A percentile compares a stretch with the other conserved stretches of the same genome.
Evolutionary conservation across 2,113 vertebrate species (phyloP).

Genomic region (Pteropus alecto): DNA sequence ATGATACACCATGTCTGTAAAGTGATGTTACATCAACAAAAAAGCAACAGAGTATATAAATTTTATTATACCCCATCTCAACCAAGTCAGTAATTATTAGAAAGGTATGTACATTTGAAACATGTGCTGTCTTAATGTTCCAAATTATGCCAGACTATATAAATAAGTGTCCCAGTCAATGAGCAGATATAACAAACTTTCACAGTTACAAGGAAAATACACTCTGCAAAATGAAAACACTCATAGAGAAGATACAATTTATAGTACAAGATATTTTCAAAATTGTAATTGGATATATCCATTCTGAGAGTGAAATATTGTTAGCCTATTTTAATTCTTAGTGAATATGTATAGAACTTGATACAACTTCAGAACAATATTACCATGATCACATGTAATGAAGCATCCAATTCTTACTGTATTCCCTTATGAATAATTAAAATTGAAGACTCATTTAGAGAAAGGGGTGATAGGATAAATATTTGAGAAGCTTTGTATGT

Average conservation of each 20-base stretch:
- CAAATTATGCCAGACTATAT: conserved; percentile 38
- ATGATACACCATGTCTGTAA: not conserved
- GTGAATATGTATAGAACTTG: not conserved
- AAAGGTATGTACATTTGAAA: conserved; percentile 34
- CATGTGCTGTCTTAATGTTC: conserved; percentile 15
- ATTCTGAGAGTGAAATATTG: conserved; percentile 22
- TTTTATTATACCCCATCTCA: not conserved
- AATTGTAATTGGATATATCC: conserved; percentile 46
- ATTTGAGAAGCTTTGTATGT: not conserved
- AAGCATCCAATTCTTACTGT: not conserved
- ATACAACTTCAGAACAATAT: not conserved
- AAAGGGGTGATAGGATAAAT: not conserved
- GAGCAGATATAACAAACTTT: conserved; percentile 54
- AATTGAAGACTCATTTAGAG: not conserved
- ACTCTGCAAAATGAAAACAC: conserved; percentile 41
- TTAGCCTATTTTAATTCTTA: conserved; percentile 39
- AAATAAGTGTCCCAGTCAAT: conserved; percentile 49
- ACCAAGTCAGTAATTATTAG: not conserved
- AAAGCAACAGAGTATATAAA: not conserved
- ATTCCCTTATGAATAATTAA: not conserved
- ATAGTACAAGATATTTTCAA: conserved; percentile 37
- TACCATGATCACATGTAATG: not conserved
- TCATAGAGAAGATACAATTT: not conserved
- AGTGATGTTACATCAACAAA: not conserved
- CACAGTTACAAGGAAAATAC: conserved; percentile 49